Conservation (phyloP, 2,113 vertebrate genomes). For the Boleophthalmus pectinirostris region DNA sequence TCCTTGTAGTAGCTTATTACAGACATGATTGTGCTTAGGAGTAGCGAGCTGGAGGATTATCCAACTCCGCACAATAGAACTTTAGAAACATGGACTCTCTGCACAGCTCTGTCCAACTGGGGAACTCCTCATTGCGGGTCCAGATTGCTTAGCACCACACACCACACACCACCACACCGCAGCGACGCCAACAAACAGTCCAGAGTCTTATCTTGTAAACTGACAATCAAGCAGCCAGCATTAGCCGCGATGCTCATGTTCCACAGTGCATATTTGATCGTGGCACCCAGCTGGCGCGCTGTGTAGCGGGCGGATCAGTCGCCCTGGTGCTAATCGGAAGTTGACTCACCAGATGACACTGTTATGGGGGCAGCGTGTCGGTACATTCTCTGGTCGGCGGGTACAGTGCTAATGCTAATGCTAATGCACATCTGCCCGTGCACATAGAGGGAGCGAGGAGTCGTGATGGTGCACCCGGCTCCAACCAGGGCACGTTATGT, state of each 20-base stretch:
- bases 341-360: conserved; percentile 65
- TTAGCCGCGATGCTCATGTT: not conserved
- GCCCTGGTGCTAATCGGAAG: conserved; percentile 61
- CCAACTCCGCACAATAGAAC: too few species aligned
- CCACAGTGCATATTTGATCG: conserved; percentile 12
- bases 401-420: conserved; percentile 46
- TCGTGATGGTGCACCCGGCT: not conserved
- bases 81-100: too few species aligned
- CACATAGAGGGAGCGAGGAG: not conserved
- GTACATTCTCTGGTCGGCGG: conserved; percentile 32
- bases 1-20: too few species aligned
- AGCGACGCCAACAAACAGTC: not conserved
- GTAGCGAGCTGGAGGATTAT: too few species aligned
- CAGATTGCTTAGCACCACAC: not conserved
- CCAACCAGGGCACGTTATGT: too few species aligned
- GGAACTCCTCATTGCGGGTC: too few species aligned
- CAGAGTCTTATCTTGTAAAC: not conserved
- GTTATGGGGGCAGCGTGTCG: conserved; percentile 37
- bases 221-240: not conserved
- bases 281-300: conserved; percentile 66
- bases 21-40: too few species aligned
- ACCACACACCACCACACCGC: not conserved
- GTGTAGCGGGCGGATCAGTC: conserved; percentile 48
- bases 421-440: conserved; percentile 47
- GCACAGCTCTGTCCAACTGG: too few species aligned